Evolutionary conservation across 2,113 vertebrate species (phyloP), one percentile per base, ranked within the genome.

Genomic region (Seriola aureovittata): DNA sequence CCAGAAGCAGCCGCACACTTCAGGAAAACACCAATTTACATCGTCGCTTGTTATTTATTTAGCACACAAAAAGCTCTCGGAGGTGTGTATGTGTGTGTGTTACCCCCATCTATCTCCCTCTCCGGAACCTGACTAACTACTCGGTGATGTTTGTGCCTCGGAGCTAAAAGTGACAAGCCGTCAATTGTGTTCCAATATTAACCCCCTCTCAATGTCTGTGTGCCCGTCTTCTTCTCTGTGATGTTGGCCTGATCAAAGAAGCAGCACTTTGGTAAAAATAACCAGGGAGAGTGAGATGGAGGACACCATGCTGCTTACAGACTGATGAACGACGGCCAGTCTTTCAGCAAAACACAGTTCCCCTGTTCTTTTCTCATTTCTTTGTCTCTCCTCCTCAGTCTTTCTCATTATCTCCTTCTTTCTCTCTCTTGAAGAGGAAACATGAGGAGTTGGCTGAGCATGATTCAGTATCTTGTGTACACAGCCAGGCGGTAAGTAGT

Each of bases 171-270:
- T 95, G 93, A 94, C 93, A 94, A 94, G 93, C 90, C 78, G 85
- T 94, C 94, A 95, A 88, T 94, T 94, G 91, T 90, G 90, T 90
- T 92, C 85, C 90, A 83, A 90, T 90, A 92, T 91, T 91, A 92
- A 88, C 92, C 84, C 90, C 81, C 85, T 85, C 85, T 86, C 82
- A 32, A 67, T 68, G 88, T 85, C 90, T 89, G 81, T 42, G 46
- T 78, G 75, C 89, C 85, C 75, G 71, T 93, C 93, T 92, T 77
- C 88, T 62, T 69, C 71, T 81, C 87, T 94, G 86, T 93, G 93
- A 95, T 93, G 93, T 88, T 40, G 78, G 59, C 57, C 44, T 94
- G 94, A 95, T 95, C 94, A 94, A 94, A 95, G 94, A 87, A 69
- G 72, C 73, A 16, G 69, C 63, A 85, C 92, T 94, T 94, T 93